Evolutionary conservation across 2,113 vertebrate genomes (phyloP).

Genomic region (Crotophaga sulcirostris): DNA sequence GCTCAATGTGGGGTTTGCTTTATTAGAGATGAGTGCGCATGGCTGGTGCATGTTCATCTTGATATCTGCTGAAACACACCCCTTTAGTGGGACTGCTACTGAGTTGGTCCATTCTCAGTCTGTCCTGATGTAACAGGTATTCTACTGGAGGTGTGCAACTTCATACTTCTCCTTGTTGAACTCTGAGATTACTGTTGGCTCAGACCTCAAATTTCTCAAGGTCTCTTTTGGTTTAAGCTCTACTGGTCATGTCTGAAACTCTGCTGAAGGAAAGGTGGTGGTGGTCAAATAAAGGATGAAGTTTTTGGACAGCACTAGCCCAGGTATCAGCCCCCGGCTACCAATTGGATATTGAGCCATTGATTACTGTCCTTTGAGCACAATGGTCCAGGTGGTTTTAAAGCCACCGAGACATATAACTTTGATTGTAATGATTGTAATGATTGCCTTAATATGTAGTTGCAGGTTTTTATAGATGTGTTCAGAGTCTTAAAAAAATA

Average conservation of each 20-base stretch:
- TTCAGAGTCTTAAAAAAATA: not conserved
- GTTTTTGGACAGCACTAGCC: not conserved
- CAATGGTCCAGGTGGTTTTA: not conserved
- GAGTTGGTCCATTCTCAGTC: not conserved
- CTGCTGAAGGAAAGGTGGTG: not conserved
- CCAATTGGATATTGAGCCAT: not conserved
- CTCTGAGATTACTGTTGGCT: not conserved
- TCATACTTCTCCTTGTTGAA: not conserved
- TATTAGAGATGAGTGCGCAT: not conserved
- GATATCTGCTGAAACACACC: not conserved
- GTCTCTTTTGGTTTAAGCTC: not conserved
- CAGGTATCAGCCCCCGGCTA: not conserved
- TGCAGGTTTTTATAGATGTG: not conserved
- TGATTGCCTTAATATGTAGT: not conserved
- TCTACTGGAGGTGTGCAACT: not conserved
- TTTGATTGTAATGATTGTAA: too few relatives aligned
- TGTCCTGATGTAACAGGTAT: not conserved
- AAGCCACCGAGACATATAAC: rapidly evolving
- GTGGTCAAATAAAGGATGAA: not conserved
- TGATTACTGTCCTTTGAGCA: not conserved
- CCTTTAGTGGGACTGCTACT: not conserved
- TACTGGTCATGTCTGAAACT: not conserved
- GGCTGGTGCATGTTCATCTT: not conserved
- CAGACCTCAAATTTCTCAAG: not conserved
- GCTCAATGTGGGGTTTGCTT: not conserved